These are phyloP conservation scores for Rhegmatorhina hoffmannsi DNA, from an alignment of 2,113 vertebrate species.

Conservation along the genomic window DNA sequence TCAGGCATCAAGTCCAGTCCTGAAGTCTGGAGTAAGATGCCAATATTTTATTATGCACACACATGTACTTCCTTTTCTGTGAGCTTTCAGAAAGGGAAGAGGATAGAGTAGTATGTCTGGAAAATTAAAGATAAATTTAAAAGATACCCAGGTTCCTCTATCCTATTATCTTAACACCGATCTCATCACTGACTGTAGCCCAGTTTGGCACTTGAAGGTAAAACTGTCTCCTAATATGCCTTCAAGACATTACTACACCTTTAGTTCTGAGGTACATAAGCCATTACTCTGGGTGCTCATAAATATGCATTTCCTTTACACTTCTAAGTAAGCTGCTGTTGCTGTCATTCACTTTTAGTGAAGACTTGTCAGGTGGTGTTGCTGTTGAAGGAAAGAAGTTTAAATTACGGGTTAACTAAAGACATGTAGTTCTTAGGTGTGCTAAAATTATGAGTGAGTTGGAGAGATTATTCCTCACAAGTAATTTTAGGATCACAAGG, in stretches of 20 bases:
- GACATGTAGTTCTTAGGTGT: slow-evolving; percentile 3
- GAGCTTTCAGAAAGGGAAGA: background rate
- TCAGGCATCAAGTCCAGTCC: background rate
- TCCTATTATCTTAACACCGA: background rate
- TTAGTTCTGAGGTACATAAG: slow-evolving; percentile 37
- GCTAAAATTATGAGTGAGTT: slow-evolving; percentile 65
- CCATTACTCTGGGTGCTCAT: slow-evolving; percentile 37
- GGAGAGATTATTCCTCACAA: slow-evolving; percentile 59
- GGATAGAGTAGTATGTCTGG: background rate
- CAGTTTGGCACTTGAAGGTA: background rate
- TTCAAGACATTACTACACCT: slow-evolving; percentile 27
- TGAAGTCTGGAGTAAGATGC: background rate
- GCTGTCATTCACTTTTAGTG: slow-evolving; percentile 68
- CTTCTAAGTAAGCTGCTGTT: slow-evolving; percentile 58
- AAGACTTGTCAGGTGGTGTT: slow-evolving; percentile 68
- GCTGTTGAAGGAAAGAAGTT: slow-evolving; percentile 53
- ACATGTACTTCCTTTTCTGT: background rate
- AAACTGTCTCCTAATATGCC: slow-evolving; percentile 27
- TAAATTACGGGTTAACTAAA: slow-evolving; percentile 36
- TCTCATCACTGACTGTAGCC: background rate
- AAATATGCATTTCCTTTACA: slow-evolving; percentile 65
- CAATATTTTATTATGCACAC: background rate
- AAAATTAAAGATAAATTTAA: background rate
- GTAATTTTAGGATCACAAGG: slow-evolving; percentile 50
- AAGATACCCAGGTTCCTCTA: background rate